phyloP scores from a whole-genome alignment of 2,797 vertebrate species.

The Pipistrellus pipistrellus region DNA sequence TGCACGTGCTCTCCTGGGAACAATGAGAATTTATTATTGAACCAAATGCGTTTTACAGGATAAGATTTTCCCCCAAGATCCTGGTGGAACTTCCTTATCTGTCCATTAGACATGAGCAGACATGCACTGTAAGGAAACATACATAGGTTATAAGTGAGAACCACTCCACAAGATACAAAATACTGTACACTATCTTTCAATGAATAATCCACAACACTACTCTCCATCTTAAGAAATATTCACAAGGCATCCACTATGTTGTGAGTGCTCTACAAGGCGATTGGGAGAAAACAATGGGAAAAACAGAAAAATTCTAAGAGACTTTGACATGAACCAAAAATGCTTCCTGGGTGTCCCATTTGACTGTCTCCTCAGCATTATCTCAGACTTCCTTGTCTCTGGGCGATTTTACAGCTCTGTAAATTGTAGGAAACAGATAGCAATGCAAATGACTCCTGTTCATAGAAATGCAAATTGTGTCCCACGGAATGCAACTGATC shows the following conservation, averaged over 20 bases:
- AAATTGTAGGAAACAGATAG: constrained; percentile 46
- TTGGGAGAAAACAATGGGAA: neutral
- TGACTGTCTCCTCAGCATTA: neutral
- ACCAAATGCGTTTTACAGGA: neutral
- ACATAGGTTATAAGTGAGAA: neutral
- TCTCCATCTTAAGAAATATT: neutral
- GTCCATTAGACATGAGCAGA: neutral
- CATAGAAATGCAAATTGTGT: constrained; percentile 60
- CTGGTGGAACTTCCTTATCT: neutral
- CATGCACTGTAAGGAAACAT: neutral
- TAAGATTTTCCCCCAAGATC: neutral
- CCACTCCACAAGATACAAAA: neutral
- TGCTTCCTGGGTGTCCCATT: neutral
- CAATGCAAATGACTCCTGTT: constrained; percentile 56
- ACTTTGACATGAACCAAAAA: neutral
- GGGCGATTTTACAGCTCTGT: constrained; percentile 50
- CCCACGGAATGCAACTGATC: neutral
- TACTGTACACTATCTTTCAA: neutral
- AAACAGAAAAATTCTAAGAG: neutral
- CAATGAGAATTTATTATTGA: neutral
- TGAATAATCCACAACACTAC: neutral
- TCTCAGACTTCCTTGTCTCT: neutral
- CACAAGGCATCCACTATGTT: neutral
- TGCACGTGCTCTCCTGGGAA: neutral
- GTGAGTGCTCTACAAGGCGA: neutral